phyloP scores from a whole-genome alignment of 2,113 vertebrate genomes.

The Heterotis niloticus region DNA sequence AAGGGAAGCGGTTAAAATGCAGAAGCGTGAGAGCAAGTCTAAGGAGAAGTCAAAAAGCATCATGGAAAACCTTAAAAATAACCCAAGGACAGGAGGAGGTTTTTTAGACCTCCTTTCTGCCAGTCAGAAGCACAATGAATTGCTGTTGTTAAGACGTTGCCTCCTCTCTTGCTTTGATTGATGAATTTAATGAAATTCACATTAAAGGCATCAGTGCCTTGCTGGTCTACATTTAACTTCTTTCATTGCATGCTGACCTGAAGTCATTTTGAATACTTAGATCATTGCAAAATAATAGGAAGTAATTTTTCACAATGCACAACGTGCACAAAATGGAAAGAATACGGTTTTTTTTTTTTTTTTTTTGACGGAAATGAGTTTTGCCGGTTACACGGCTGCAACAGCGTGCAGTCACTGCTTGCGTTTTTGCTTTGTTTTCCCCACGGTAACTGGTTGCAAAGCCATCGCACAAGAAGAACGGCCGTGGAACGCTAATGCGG shows the following conservation, averaged over 20 bases:
- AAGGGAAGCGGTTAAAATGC: background rate
- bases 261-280: background rate
- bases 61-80: background rate
- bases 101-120: background rate
- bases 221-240: slow-evolving; percentile 1
- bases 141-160: slow-evolving; percentile 8
- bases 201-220: slow-evolving; percentile 5
- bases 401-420: no score
- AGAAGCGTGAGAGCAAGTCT: background rate
- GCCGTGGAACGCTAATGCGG: no score
- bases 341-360: no score
- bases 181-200: slow-evolving; percentile 21
- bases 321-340: background rate
- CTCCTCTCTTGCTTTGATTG: slow-evolving; percentile 15
- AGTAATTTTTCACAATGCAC: background rate
- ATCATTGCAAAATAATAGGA: background rate
- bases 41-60: background rate
- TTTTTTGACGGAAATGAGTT: background rate
- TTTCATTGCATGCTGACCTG: slow-evolving; percentile 8
- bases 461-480: no score
- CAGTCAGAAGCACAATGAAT: slow-evolving; percentile 7
- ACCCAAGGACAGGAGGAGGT: background rate
- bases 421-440: no score
- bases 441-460: no score
- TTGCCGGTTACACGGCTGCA: background rate